A percentile compares a stretch with the other conserved stretches of the same genome.
These are phyloP conservation scores for Petrolisthes manimaculis DNA, from an alignment of 2,888 invertebrate species.

Conservation along the genomic window DNA sequence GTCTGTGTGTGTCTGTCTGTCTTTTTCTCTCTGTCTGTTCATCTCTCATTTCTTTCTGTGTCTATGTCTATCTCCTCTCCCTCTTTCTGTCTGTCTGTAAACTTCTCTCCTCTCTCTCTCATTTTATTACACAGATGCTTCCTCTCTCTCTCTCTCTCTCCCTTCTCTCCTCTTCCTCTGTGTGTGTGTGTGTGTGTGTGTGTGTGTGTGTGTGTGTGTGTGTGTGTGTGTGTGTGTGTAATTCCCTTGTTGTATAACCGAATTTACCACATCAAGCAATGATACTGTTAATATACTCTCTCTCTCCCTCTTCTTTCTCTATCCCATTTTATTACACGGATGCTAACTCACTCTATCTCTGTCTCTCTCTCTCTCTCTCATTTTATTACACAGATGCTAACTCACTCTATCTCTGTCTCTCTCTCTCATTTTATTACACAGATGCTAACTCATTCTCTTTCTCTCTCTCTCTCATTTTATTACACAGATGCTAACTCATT, in stretches of 20 bases:
- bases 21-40: background rate
- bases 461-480: background rate
- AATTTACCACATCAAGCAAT: too few species aligned
- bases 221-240: too few species aligned
- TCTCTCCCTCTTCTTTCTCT: background rate
- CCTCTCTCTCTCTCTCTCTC: background rate
- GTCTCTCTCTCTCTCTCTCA: background rate
- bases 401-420: too few species aligned
- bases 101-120: background rate
- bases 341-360: background rate
- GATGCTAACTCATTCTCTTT: background rate
- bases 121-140: background rate
- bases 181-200: too few species aligned
- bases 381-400: background rate
- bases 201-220: too few species aligned
- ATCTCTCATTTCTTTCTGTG: background rate
- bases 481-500: too few species aligned
- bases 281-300: background rate
- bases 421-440: background rate
- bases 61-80: background rate
- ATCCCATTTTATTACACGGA: background rate
- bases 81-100: constrained; percentile 8
- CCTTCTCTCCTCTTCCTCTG: background rate
- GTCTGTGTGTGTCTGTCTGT: background rate
- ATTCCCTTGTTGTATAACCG: too few species aligned